These are phyloP conservation scores for Mamestra configurata DNA, from an alignment of 1,140 invertebrate species.

Conservation along the genomic window DNA sequence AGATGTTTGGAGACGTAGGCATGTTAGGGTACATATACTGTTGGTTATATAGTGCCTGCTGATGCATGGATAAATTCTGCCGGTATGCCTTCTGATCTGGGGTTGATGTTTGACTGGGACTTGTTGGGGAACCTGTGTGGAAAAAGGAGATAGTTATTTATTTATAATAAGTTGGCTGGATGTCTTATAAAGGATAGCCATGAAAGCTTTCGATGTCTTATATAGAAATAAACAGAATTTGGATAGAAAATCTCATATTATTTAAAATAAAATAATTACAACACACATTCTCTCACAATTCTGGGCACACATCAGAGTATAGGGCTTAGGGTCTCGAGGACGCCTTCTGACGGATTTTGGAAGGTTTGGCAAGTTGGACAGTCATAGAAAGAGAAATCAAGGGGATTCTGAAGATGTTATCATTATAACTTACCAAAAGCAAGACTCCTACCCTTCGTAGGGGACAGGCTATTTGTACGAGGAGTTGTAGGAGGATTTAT, in stretches of 20 bases:
- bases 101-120: conserved; percentile 80
- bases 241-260: no score
- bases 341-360: no score
- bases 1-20: conserved; percentile 79
- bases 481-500: conserved; percentile 88
- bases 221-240: no score
- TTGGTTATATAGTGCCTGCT: conserved; percentile 83
- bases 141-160: conserved; percentile 37
- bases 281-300: no score
- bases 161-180: background rate
- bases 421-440: conserved; percentile 82
- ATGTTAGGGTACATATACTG: conserved; percentile 80
- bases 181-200: no score
- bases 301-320: no score
- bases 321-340: no score
- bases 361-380: background rate
- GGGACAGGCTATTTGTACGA: conserved; percentile 87
- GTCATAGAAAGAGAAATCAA: background rate
- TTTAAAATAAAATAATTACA: no score
- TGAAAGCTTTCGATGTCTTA: no score
- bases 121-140: conserved; percentile 81
- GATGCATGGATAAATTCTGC: conserved; percentile 77
- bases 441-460: conserved; percentile 85
- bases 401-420: background rate
- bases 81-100: conserved; percentile 81